phyloP scores from a whole-genome alignment of 2,888 invertebrate species.

The Trilocha varians region DNA sequence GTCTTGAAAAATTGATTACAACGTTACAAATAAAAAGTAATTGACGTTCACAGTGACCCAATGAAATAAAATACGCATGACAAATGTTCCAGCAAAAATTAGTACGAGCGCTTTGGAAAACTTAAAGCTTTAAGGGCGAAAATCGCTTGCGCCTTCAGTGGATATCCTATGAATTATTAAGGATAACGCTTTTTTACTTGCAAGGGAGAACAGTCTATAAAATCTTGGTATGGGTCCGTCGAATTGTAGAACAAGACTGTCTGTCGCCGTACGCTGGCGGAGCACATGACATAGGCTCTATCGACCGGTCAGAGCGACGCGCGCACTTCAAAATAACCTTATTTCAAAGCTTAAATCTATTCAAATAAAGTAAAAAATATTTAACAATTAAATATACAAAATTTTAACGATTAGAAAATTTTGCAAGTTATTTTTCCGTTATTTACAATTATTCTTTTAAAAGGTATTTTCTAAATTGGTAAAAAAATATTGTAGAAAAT shows the following conservation, averaged over 20 bases:
- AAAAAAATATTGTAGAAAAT: neutral
- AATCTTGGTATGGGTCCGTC: conserved; percentile 30
- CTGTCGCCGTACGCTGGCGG: conserved; percentile 56
- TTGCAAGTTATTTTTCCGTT: conserved; percentile 4
- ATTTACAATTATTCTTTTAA: neutral
- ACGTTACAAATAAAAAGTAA: neutral
- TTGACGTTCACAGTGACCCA: conserved; percentile 6
- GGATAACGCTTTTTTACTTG: conserved; percentile 12
- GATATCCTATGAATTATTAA: conserved; percentile 22
- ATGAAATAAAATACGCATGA: conserved; percentile 13
- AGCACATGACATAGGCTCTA: conserved; percentile 56
- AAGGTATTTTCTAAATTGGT: neutral
- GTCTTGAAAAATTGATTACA: neutral
- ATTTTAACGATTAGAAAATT: neutral
- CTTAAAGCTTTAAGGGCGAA: conserved; percentile 17
- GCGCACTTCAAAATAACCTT: conserved; percentile 50
- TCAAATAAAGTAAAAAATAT: conserved; percentile 8
- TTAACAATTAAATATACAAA: neutral
- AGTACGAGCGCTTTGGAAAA: conserved; percentile 8
- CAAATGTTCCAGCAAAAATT: conserved; percentile 13
- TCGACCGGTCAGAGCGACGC: conserved; percentile 61
- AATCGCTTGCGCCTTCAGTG: conserved; percentile 18
- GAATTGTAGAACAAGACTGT: conserved; percentile 63
- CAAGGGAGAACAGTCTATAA: conserved; percentile 38
- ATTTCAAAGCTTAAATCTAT: conserved; percentile 23